Conservation (phyloP, 2,797 vertebrate species). For the Pseudotriccus pelzelni region DNA sequence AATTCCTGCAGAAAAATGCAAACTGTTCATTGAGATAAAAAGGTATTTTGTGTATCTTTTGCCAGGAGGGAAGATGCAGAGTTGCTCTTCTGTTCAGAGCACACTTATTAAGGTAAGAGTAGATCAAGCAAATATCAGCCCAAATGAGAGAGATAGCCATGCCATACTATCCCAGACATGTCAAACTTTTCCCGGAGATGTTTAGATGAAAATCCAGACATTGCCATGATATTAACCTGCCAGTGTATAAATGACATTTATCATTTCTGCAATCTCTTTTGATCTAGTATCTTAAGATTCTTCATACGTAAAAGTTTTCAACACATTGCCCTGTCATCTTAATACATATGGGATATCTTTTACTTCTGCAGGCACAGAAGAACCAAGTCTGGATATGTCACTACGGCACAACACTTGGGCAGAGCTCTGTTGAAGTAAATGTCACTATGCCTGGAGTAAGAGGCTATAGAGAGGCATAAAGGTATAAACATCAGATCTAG, state of each 20-base stretch:
- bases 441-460: conserved; percentile 53
- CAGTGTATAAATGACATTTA: conserved; percentile 64
- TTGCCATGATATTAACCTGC: conserved; percentile 14
- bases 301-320: conserved; percentile 41
- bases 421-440: conserved; percentile 60
- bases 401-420: conserved; percentile 22
- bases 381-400: conserved; percentile 59
- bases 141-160: conserved; percentile 59
- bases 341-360: conserved; percentile 47
- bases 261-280: conserved; percentile 50
- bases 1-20: conserved; percentile 1
- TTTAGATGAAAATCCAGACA: conserved; percentile 34
- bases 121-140: conserved; percentile 61
- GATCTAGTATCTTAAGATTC: conserved; percentile 46
- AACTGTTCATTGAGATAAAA: conserved; percentile 11
- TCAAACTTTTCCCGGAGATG: neutral
- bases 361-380: conserved; percentile 46
- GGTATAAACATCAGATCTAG: conserved; percentile 51
- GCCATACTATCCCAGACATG: conserved; percentile 18
- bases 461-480: conserved; percentile 50
- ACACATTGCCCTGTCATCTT: conserved; percentile 55
- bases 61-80: conserved; percentile 17
- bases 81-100: conserved; percentile 17
- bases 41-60: conserved; percentile 11
- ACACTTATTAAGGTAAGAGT: neutral